Base-by-base conservation (phyloP, 2,888 invertebrate genomes). In the Macropis europaea region DNA sequence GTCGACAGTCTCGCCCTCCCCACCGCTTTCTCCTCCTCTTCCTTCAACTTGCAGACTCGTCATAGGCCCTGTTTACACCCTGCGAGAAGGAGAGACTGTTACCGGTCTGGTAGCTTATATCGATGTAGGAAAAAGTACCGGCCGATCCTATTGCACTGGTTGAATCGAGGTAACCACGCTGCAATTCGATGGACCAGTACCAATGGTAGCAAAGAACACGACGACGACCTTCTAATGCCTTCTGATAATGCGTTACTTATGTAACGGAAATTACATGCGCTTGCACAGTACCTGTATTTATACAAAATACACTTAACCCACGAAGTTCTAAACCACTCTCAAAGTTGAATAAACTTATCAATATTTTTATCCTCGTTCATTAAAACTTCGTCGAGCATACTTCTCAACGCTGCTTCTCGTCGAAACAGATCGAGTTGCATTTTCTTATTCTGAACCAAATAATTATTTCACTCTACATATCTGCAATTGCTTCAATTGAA, bases 41-140 rank as follows among this genome's bases (percentile, higher is more conserved):
- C 43, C 19, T 45, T 4, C 45, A 60, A 30, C 50, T 32, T 54
- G 47, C 26, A 19, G 47, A 34, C 76, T 73, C 73, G 69, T 79
- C 66, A 69, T 60, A 60, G 67, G 52, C 42, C 50, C 70, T 70
- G 67, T 73, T 76, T 76, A 57, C 62, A 70, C 45, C 64, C 70
- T 34, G 57, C 48, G 62, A 50, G 54, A 66, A 73, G 45, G 57
- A 78, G 36, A 63, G 52, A 75, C 62, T 66, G 62, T 77, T 48
- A 66, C 74, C 67, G 73, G 71, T 80, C 64, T 66, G 63, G 69
- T 63, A 60, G 57, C 75, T 75, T 76, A 70, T 59, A 70, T 70
- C 60, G 75, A 74, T 64, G 60, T 60, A 69, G 69, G 69, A 75
- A 74, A 74, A 75, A 74, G 75, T 70, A 64, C 47, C 64, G 28